phyloP scores from a whole-genome alignment of 1,140 invertebrate species.

The Pantala flavescens region DNA sequence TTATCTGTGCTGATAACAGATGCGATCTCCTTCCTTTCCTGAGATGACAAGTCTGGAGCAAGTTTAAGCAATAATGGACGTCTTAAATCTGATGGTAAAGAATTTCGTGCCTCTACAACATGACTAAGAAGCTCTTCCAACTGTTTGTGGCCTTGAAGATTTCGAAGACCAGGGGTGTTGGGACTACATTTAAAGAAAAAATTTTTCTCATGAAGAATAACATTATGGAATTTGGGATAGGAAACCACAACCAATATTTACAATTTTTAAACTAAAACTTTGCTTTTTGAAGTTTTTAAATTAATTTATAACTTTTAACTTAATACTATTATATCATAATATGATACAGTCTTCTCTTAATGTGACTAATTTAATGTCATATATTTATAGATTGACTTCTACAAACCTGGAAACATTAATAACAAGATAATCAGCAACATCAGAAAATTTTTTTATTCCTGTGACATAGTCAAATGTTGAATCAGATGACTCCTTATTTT shows the following conservation, averaged over 20 bases:
- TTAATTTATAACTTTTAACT: no score
- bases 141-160: slow-evolving; percentile 68
- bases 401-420: slow-evolving; percentile 72
- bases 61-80: slow-evolving; percentile 78
- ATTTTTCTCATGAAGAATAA: slow-evolving; percentile 15
- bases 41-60: slow-evolving; percentile 74
- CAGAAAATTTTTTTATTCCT: slow-evolving; percentile 63
- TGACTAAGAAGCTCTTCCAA: slow-evolving; percentile 57
- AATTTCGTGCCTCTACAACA: slow-evolving; percentile 55
- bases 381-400: no score
- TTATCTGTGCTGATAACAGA: slow-evolving; percentile 48
- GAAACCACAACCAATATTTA: no score
- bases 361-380: no score
- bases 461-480: slow-evolving; percentile 68
- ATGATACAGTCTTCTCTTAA: no score
- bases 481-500: slow-evolving; percentile 77
- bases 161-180: slow-evolving; percentile 86
- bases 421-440: slow-evolving; percentile 77
- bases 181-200: slow-evolving; percentile 48
- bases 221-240: no score
- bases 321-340: no score
- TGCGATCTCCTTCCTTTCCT: slow-evolving; percentile 76
- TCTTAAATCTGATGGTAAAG: slow-evolving; percentile 33
- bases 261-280: no score
- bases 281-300: no score